Evolutionary conservation across 2,888 invertebrate genomes (phyloP).

Genomic region (Julus scanicus): DNA sequence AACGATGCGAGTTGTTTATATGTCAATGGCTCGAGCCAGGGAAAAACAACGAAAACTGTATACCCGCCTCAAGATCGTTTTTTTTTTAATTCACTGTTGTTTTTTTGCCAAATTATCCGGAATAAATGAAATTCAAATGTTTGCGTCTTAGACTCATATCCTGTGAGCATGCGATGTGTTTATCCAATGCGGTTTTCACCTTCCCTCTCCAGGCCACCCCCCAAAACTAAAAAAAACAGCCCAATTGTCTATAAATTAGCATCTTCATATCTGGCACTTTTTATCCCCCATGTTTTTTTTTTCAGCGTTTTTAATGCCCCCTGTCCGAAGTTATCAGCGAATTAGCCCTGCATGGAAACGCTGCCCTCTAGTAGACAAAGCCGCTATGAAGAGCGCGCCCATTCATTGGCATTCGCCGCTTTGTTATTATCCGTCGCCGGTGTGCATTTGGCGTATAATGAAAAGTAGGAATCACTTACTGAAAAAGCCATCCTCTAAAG

Average conservation of each 20-base stretch:
- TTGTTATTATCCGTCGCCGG: constrained; percentile 44
- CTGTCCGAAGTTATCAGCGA: constrained; percentile 22
- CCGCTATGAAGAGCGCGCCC: constrained; percentile 10
- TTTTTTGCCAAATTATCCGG: neutral
- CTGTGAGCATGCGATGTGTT: neutral
- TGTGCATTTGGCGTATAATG: constrained; percentile 3
- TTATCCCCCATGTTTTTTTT: neutral
- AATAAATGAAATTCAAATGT: neutral
- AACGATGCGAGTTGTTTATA: neutral
- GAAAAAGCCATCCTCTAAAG: constrained; percentile 11
- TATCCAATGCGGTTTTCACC: neutral
- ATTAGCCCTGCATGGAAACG: constrained; percentile 4
- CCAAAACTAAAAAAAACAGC: neutral
- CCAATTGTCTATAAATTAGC: neutral
- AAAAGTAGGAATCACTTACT: constrained; percentile 11
- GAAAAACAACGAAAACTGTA: neutral
- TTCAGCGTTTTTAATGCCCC: neutral
- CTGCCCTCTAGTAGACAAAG: constrained; percentile 48
- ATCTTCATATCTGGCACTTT: neutral
- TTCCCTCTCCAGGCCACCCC: neutral
- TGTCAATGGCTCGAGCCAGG: neutral
- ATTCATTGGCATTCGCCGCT: constrained; percentile 47
- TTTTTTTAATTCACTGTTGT: neutral
- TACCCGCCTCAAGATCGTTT: neutral
- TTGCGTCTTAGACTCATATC: neutral